A percentile compares a stretch with the other conserved stretches of the same genome.
Conservation (phyloP, 2,797 vertebrate genomes). For the Poeciliopsis infans region DNA sequence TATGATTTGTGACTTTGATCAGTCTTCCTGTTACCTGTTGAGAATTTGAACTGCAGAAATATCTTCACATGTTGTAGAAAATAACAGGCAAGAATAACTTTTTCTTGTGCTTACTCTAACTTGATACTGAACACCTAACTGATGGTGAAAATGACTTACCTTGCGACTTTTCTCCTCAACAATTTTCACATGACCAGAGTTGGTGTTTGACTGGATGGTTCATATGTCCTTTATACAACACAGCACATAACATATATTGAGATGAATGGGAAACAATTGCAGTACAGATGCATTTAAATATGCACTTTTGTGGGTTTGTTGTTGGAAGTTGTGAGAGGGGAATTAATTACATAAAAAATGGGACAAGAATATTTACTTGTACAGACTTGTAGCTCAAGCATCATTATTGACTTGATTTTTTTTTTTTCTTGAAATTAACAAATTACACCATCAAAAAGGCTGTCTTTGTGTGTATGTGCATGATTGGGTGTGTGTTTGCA, state of each 20-base stretch:
- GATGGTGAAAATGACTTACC: too few species aligned
- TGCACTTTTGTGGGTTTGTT: background rate
- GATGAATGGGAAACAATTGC: background rate
- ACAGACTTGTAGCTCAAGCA: conserved; percentile 72
- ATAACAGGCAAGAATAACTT: too few species aligned
- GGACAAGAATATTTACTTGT: conserved; percentile 68
- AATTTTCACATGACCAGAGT: too few species aligned
- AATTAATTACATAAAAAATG: conserved; percentile 36
- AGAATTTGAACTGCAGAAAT: too few species aligned
- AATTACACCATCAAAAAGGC: conserved; percentile 84
- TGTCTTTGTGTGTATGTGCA: conserved; percentile 68
- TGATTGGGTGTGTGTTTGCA: conserved; percentile 45
- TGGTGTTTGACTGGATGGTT: too few species aligned
- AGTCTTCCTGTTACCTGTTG: too few species aligned
- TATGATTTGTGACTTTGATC: background rate
- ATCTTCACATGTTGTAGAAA: too few species aligned
- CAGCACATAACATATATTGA: background rate
- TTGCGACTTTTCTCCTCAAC: too few species aligned
- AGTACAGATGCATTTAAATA: background rate
- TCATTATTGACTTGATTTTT: conserved; percentile 75
- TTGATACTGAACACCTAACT: too few species aligned
- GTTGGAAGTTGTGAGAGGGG: background rate
- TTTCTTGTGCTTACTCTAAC: too few species aligned
- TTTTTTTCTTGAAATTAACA: conserved; percentile 78
- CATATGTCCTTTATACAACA: too few species aligned